Conservation (phyloP, 2,888 invertebrate species). For the Drosophila picticornis region DNA sequence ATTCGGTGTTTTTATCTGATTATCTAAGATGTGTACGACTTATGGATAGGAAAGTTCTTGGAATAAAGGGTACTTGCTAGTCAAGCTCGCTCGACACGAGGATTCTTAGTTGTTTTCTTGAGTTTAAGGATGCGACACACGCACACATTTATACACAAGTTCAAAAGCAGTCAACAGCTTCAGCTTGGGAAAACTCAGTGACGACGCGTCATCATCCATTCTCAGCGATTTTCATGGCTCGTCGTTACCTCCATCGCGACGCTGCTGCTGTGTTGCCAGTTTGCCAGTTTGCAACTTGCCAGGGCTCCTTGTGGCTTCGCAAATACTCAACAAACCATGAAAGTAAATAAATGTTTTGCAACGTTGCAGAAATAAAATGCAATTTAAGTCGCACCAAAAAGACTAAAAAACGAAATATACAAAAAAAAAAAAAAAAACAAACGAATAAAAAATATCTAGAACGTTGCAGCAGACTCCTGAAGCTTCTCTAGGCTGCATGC, state of each 20-base stretch:
- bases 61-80: neutral
- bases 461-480: conserved; percentile 44
- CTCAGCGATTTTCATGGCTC: conserved; percentile 53
- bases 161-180: conserved; percentile 73
- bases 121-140: conserved; percentile 58
- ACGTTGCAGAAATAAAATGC: conserved; percentile 81
- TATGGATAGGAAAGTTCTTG: neutral
- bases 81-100: neutral
- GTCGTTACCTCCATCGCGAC: neutral
- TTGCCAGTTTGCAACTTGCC: conserved; percentile 31
- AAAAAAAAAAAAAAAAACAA: conserved; percentile 27
- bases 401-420: conserved; percentile 58
- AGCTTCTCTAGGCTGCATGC: conserved; percentile 46
- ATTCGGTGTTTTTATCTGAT: neutral
- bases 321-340: conserved; percentile 82
- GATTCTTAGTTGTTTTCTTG: conserved; percentile 27
- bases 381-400: conserved; percentile 76
- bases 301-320: conserved; percentile 76
- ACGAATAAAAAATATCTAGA: conserved; percentile 46
- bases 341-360: conserved; percentile 82
- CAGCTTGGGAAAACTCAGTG: conserved; percentile 42
- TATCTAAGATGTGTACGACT: neutral
- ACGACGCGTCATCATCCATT: conserved; percentile 51
- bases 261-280: conserved; percentile 8
- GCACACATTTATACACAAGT: conserved; percentile 36